phyloP scores from a whole-genome alignment of 2,113 vertebrate species.

The Hyperopisus bebe region DNA sequence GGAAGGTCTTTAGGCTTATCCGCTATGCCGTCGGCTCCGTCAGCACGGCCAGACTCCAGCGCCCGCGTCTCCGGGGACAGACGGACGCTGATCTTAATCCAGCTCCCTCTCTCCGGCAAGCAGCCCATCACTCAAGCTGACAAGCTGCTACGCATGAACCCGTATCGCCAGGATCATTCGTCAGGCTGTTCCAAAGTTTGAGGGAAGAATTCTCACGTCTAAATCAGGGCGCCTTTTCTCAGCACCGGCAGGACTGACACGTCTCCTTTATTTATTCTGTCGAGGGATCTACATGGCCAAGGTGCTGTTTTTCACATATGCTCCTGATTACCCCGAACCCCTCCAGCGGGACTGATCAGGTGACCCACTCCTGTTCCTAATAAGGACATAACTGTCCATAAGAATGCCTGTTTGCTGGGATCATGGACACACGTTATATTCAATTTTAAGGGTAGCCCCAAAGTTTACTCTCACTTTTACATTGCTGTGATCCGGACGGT shows the following conservation, averaged over 20 bases:
- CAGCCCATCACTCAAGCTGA: slow-evolving; percentile 11
- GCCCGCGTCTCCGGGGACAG: background rate
- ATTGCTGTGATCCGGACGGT: background rate
- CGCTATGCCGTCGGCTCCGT: background rate
- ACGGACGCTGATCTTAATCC: background rate
- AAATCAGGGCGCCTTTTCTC: background rate
- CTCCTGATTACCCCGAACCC: background rate
- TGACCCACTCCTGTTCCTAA: slow-evolving; percentile 16
- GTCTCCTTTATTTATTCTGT: background rate
- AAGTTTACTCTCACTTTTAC: background rate
- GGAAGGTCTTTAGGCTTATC: background rate
- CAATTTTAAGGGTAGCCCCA: background rate
- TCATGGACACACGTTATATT: background rate
- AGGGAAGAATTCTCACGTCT: background rate
- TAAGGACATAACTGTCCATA: slow-evolving; percentile 8
- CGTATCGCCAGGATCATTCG: background rate
- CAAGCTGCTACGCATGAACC: background rate
- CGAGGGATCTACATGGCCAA: background rate
- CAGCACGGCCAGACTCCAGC: background rate
- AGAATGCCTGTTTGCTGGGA: slow-evolving; percentile 17
- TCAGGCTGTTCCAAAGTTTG: background rate
- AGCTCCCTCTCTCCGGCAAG: background rate
- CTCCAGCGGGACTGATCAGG: slow-evolving; percentile 11
- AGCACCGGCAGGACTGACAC: background rate
- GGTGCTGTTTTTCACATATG: slow-evolving; percentile 9